Evolutionary conservation across 2,113 vertebrate species (phyloP), one percentile per base, ranked within the genome.

Genomic region (Pristiophorus japonicus): DNA sequence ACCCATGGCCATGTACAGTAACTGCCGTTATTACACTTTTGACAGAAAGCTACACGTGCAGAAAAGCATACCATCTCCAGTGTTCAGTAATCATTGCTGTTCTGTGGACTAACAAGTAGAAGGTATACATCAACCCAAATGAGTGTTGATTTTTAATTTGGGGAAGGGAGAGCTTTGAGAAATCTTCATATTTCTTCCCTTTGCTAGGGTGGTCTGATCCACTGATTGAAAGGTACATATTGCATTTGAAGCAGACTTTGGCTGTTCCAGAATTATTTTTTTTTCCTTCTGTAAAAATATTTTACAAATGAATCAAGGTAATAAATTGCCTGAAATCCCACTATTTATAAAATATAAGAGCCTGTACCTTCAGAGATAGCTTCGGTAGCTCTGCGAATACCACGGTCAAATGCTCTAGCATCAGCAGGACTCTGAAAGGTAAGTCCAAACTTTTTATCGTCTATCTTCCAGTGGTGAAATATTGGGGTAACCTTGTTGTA

Each of bases 391-490:
- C 99, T 97, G 67, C 99, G 98, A 96, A 99, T 98, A 51, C 99
- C 99, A 96, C 99, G 98, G 96, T 99, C 99, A 95, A 99, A 99
- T n/a, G 99, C 99, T 96, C 99, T 97, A 95, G 99, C 99, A 96
- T 99, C 99, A 75, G 99, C 99, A 62, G 99, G 99, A 97, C 99
- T 99, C 97, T 99, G 99, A 97, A 99, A 99, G n/a, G 99, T 99
- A 97, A 99, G 98, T 96, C 99, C 99, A 96, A 99, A 99, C 97
- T 99, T 99, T 96, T 99, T 99, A 97, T 99, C 98, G 96, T 99
- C 98, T 96, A 99, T 99, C 97, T 98, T 99, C 99, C 99, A 99
- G 98, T 99, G 99, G 97, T 99, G 99, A 98, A 99, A 99, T 96
- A 99, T 99, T 97, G 99, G 99, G 96, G 97, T 99, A 97, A 99